Conservation (phyloP, 1,140 invertebrate species). For the Caenorhabditis briggsae region DNA sequence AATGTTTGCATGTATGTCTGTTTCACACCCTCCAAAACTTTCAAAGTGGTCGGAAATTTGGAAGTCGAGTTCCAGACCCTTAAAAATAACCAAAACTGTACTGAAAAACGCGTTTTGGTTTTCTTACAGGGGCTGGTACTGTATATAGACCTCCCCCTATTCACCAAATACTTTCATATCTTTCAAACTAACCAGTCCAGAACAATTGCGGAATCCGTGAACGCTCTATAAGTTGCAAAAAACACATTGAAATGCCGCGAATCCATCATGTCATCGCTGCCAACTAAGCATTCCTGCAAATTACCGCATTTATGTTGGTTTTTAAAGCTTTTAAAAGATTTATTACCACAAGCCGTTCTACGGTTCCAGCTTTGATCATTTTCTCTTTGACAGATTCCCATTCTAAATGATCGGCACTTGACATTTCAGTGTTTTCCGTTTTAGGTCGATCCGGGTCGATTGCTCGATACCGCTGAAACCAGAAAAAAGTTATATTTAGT, state of each 20-base stretch:
- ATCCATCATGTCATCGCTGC: slow-evolving; percentile 91
- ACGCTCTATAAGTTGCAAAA: slow-evolving; percentile 91
- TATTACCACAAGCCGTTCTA: slow-evolving; percentile 88
- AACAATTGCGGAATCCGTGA: slow-evolving; percentile 84
- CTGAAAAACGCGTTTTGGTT: no score
- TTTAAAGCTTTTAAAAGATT: no score
- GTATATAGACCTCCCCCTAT: background rate
- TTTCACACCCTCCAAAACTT: no score
- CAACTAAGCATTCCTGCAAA: slow-evolving; percentile 72
- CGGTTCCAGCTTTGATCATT: slow-evolving; percentile 94
- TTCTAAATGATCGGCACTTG: slow-evolving; percentile 92
- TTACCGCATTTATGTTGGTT: slow-evolving; percentile 19
- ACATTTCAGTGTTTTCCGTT: slow-evolving; percentile 66
- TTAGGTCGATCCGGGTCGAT: slow-evolving; percentile 73
- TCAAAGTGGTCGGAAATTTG: no score
- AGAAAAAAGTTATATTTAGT: slow-evolving; percentile 36
- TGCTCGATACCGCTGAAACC: slow-evolving; percentile 74
- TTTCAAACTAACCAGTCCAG: slow-evolving; percentile 83
- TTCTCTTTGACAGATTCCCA: slow-evolving; percentile 98
- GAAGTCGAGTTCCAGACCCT: no score
- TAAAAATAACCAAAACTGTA: no score
- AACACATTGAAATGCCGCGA: slow-evolving; percentile 98
- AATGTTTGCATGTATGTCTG: no score
- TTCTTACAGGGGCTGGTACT: no score
- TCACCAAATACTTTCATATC: background rate